Percentiles rank a stretch among this genome's conserved stretches.
Conservation (phyloP, 2,888 invertebrate genomes). For the Polietes domitor region DNA sequence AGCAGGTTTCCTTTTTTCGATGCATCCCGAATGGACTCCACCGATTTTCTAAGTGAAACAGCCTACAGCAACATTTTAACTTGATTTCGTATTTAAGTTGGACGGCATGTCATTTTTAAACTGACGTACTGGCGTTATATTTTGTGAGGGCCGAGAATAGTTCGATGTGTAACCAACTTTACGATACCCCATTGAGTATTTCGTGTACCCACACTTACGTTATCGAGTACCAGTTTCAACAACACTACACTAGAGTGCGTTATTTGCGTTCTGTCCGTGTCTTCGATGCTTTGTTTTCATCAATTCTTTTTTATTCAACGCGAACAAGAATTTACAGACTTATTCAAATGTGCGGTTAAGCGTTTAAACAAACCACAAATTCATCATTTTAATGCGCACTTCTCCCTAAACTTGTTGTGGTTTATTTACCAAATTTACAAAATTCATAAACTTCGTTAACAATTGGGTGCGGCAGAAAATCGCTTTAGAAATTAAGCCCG, state of each 20-base stretch:
- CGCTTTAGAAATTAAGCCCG: conserved; percentile 36
- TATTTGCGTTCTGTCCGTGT: conserved; percentile 25
- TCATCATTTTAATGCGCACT: conserved; percentile 65
- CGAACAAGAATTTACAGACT: not conserved
- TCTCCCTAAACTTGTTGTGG: conserved; percentile 47
- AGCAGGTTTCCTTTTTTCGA: no score
- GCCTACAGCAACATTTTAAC: not conserved
- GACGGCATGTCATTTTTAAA: no score
- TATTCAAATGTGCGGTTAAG: conserved; percentile 65
- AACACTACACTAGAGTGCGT: not conserved
- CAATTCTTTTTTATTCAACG: not conserved
- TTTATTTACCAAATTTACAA: conserved; percentile 58
- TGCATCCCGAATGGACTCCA: no score
- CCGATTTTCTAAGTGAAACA: no score
- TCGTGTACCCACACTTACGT: no score
- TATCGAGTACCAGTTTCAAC: not conserved
- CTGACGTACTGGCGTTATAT: no score
- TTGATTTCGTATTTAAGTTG: no score
- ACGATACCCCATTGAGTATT: no score
- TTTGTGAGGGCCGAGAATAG: no score
- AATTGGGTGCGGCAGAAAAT: conserved; percentile 62
- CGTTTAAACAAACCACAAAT: conserved; percentile 65
- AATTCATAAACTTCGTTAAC: conserved; percentile 60
- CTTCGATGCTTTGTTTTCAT: conserved; percentile 7
- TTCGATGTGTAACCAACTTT: no score